These are phyloP conservation scores for Synergus itoensis DNA, from an alignment of 2,888 invertebrate species.

Conservation along the genomic window DNA sequence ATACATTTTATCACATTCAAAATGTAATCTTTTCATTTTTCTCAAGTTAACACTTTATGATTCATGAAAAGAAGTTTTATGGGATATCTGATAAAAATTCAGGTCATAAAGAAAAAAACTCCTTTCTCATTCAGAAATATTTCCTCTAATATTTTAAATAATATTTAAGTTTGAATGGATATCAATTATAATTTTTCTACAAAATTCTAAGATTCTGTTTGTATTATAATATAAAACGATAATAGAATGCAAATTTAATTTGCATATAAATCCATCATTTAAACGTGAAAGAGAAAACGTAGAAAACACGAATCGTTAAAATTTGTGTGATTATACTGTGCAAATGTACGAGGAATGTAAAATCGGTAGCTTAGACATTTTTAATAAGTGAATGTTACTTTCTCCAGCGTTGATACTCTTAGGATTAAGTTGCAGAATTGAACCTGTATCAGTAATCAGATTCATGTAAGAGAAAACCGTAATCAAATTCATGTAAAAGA, in stretches of 20 bases:
- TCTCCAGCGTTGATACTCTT: slow-evolving; percentile 25
- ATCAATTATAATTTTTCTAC: neutral
- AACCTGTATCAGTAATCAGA: neutral
- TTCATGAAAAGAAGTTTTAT: no score
- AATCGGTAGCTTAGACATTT: slow-evolving; percentile 4
- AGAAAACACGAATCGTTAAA: neutral
- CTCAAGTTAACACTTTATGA: no score
- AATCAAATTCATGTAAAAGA: neutral
- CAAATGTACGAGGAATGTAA: neutral
- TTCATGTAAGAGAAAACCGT: slow-evolving; percentile 1
- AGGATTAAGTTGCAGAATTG: slow-evolving; percentile 10
- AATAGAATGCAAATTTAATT: neutral
- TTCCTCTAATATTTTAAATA: neutral
- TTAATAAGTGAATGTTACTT: slow-evolving; percentile 24
- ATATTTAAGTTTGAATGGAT: neutral
- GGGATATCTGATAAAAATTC: no score
- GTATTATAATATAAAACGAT: neutral
- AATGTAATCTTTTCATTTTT: no score
- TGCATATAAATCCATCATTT: neutral
- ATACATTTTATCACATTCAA: no score
- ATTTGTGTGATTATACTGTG: neutral
- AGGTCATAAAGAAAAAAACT: no score
- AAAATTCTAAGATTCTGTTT: neutral
- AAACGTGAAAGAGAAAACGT: neutral
- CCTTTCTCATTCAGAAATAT: no score